Base-by-base conservation (phyloP, 2,888 invertebrate species). In the Panzeria rudis region DNA sequence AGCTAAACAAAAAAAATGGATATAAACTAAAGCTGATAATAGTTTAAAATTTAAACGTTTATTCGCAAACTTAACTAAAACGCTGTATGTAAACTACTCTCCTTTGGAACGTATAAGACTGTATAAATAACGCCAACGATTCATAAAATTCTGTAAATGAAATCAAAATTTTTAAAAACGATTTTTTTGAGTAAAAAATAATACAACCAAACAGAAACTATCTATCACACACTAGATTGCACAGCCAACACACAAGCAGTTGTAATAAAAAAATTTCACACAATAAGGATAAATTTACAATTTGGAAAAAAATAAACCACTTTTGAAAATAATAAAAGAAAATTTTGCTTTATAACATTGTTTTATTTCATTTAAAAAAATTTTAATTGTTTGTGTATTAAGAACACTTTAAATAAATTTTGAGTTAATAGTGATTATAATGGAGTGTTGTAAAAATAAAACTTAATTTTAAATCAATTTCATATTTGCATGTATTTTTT, bases 41-140 rank as follows among this genome's bases (percentile, higher is more conserved):
- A 35, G 17, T 13, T 38, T 56, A 41, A 23, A 44, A 59, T 72
- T 44, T 25, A 50, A 47, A 41, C 41, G 5, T 11, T 47, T 52
- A 66, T 38, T 38, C 13, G 32, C 59, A 75, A 76, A 86, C 62
- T 82, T 71, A 66, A 79, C 86, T 85, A 80, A 85, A 83, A 61
- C 25, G 32, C 41, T 41, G 23, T 68, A 29, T 4, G 50, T 56
- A 73, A 72, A 77, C 81, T 84, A 87, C 77, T 82, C 47, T 52
- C 66, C 80, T 84, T 88, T 88, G 78, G 88, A 87, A 81, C 86
- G 87, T 72, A 90, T 87, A 84, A 88, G 87, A 88, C 90, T 90
- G 89, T 91, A 91, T 86, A 91, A 86, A 89, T 91, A 92, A 89
- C 91, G 91, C 91, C 91, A 92, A 88, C 91, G 91, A 88, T 92